Base-by-base conservation (phyloP, 2,888 invertebrate species). In the Phymatocera aterrima region DNA sequence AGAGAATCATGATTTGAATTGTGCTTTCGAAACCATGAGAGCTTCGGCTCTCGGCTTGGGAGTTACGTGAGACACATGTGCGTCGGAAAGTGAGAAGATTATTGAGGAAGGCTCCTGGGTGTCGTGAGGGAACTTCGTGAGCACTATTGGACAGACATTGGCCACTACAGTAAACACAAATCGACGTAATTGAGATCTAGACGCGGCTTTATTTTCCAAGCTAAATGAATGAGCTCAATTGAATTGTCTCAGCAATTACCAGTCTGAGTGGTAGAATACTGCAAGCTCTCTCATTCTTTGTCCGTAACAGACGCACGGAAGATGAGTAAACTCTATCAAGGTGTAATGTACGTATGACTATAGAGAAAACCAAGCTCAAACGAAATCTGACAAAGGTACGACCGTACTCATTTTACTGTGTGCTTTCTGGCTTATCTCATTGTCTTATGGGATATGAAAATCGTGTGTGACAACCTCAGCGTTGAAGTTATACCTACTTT, bases 91-190 rank as follows among this genome's bases (percentile, higher is more conserved):
- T 65, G 43, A 2, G 51, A 34, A 12, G 21, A 72, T 72, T 51
- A 21, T 72, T 72, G 24, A 12, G 18, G 46, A 34, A 72, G 72
- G 51, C 72, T 72, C 72, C 12, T 51, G 72, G 72, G 72, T 72
- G 54, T 72, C 72, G 72, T 72, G 31, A 72, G 72, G n/a, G 3
- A 28, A 34, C 34, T 72, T 10, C 10, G 15, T 43, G 57, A 75
- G 57, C 21, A 40, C 37, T 57, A n/a, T n/a, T 60, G 24, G 28
- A 28, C 54, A 43, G 51, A 72, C 51, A 72, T 75, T 75, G 60
- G 43, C 57, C 24, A 57, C 75, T n/a, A 18, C 51, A 31, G 72
- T 72, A 72, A 72, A 72, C 72, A 51, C 34, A 34, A 48, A 51
- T 18, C 34, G 34, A 51, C 72, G 15, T 72, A 72, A 72, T 72